Evolutionary conservation across 2,888 invertebrate species (phyloP).

Genomic region (Tenthredo amoena): DNA sequence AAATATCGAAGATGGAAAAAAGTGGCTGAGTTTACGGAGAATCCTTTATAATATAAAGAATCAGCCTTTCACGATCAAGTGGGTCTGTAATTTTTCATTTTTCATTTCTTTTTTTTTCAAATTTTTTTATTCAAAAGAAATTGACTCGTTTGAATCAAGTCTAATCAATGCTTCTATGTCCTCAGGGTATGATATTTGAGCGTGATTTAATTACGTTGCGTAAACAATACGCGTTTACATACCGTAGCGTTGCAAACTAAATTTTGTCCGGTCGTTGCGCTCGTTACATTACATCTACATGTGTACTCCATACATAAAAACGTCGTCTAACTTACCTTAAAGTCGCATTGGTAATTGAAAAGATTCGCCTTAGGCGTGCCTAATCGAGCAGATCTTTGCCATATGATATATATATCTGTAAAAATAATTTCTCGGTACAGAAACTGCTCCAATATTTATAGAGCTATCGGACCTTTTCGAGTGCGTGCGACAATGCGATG

Average conservation of each 20-base stretch:
- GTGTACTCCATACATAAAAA: neutral
- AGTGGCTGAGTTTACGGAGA: no score
- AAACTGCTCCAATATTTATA: neutral
- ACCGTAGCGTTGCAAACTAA: neutral
- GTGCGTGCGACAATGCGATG: neutral
- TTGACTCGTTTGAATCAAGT: no score
- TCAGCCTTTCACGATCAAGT: no score
- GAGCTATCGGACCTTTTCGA: neutral
- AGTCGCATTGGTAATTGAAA: neutral
- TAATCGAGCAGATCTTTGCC: neutral
- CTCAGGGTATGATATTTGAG: neutral
- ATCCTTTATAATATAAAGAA: no score
- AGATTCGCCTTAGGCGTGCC: neutral
- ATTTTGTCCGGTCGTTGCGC: slow-evolving; percentile 10
- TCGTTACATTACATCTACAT: neutral
- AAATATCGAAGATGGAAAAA: no score
- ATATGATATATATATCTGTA: neutral
- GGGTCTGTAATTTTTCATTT: no score
- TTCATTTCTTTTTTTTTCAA: neutral
- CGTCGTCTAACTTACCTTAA: neutral
- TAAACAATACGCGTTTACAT: neutral
- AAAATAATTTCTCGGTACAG: neutral
- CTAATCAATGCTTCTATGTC: neutral
- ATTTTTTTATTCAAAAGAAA: no score
- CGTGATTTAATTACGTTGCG: neutral